Percentiles rank a stretch among this genome's conserved stretches.
Evolutionary conservation across 2,113 vertebrate genomes (phyloP).

Genomic region (Myrmecophaga tridactyla): DNA sequence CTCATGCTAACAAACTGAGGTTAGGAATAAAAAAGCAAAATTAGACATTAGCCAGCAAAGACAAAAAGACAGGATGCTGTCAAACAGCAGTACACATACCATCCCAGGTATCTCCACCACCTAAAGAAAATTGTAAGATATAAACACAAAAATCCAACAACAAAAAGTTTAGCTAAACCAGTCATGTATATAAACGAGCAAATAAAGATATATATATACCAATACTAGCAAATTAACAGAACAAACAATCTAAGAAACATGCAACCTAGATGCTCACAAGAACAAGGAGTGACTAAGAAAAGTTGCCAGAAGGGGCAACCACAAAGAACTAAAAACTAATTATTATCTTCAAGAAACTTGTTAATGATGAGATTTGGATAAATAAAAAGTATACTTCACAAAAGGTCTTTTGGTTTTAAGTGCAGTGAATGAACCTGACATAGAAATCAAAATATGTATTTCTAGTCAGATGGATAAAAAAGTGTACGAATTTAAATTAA

Average conservation of each 20-base stretch:
- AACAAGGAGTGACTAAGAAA: neutral
- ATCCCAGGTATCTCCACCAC: conserved; percentile 94
- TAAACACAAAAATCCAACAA: conserved; percentile 76
- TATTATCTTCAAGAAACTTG: neutral
- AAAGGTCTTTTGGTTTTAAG: neutral
- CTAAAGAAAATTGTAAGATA: conserved; percentile 84
- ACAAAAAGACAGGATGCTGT: conserved; percentile 72
- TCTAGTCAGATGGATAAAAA: neutral
- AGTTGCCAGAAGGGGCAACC: neutral
- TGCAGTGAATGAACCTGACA: neutral
- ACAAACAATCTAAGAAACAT: neutral
- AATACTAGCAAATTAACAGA: conserved; percentile 53
- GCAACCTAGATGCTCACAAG: neutral
- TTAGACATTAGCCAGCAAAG: conserved; percentile 78
- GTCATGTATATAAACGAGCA: conserved; percentile 29
- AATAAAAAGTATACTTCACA: neutral
- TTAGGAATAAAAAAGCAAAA: conserved; percentile 82
- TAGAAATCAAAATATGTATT: neutral
- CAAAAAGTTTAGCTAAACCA: conserved; percentile 75
- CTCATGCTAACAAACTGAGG: conserved; percentile 82
- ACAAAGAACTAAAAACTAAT: neutral
- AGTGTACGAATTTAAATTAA: neutral
- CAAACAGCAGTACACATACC: conserved; percentile 87
- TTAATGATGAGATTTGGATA: neutral
- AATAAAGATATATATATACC: neutral